These are phyloP conservation scores for Percopsis transmontana DNA, from an alignment of 2,113 vertebrate genomes.

Conservation along the genomic window DNA sequence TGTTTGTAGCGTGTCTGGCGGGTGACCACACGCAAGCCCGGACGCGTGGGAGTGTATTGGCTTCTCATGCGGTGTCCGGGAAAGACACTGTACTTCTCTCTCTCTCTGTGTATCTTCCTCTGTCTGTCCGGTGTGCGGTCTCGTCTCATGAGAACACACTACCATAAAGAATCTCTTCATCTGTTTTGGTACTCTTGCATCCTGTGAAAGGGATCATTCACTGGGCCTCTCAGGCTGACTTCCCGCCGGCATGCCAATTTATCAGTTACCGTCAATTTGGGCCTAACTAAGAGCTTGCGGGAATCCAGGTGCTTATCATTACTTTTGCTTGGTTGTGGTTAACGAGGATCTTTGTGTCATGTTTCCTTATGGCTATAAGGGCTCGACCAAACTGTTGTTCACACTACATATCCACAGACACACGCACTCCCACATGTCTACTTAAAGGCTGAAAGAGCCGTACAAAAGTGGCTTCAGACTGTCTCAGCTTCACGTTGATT, in stretches of 20 bases:
- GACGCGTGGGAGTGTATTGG: slow-evolving; percentile 72
- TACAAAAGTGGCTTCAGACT: slow-evolving; percentile 29
- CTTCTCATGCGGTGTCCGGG: slow-evolving; percentile 68
- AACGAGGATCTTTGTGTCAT: slow-evolving; percentile 64
- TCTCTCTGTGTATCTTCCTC: slow-evolving; percentile 44
- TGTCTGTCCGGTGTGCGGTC: slow-evolving; percentile 64
- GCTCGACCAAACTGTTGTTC: slow-evolving; percentile 42
- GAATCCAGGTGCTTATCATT: slow-evolving; percentile 78
- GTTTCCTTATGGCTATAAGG: slow-evolving; percentile 56
- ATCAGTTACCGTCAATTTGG: slow-evolving; percentile 71
- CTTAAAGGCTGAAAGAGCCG: slow-evolving; percentile 33
- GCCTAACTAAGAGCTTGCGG: slow-evolving; percentile 72
- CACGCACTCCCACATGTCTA: slow-evolving; percentile 44
- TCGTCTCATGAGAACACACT: slow-evolving; percentile 68
- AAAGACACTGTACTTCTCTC: slow-evolving; percentile 66
- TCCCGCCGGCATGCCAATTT: slow-evolving; percentile 69
- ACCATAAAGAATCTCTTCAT: slow-evolving; percentile 74
- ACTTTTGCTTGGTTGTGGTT: slow-evolving; percentile 63
- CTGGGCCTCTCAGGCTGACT: slow-evolving; percentile 46
- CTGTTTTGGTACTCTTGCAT: slow-evolving; percentile 49
- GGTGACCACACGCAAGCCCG: slow-evolving; percentile 66
- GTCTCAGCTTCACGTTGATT: slow-evolving; percentile 14
- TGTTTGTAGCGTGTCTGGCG: slow-evolving; percentile 44
- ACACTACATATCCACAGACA: slow-evolving; percentile 37
- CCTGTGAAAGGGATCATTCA: slow-evolving; percentile 72